Conservation (phyloP, 2,888 invertebrate genomes). For the Xestia xanthographa region DNA sequence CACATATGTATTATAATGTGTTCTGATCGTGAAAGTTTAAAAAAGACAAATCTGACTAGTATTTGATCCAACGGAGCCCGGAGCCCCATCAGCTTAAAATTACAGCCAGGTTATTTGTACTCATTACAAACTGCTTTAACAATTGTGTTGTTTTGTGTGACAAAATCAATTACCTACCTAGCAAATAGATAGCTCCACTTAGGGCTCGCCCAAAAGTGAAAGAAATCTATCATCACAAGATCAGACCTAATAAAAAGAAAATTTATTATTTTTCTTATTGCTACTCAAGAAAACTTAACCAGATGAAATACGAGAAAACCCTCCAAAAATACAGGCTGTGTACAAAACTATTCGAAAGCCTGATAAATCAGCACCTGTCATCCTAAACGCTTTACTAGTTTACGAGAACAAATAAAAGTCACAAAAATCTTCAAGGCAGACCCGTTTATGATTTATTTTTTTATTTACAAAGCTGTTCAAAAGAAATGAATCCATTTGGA, state of each 20-base stretch:
- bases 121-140: background rate
- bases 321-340: background rate
- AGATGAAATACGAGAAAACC: slow-evolving; percentile 5
- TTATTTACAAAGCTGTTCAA: slow-evolving; percentile 47
- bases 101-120: background rate
- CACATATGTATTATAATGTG: too few relatives aligned
- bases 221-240: background rate
- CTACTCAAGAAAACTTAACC: slow-evolving; percentile 2
- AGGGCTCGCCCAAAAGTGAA: background rate
- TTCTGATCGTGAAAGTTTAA: too few relatives aligned
- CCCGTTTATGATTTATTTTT: slow-evolving; percentile 43
- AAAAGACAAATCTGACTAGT: background rate
- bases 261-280: background rate
- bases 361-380: slow-evolving; percentile 42
- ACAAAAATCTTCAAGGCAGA: slow-evolving; percentile 45
- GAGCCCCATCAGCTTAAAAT: too few relatives aligned
- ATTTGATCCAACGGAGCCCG: background rate
- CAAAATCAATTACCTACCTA: background rate
- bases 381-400: slow-evolving; percentile 44
- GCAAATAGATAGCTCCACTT: background rate
- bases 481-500: slow-evolving; percentile 27
- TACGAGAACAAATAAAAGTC: slow-evolving; percentile 54
- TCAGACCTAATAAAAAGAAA: background rate
- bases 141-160: background rate
- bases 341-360: slow-evolving; percentile 22